Conservation (phyloP, 2,113 vertebrate species). For the Serilophus lunatus region DNA sequence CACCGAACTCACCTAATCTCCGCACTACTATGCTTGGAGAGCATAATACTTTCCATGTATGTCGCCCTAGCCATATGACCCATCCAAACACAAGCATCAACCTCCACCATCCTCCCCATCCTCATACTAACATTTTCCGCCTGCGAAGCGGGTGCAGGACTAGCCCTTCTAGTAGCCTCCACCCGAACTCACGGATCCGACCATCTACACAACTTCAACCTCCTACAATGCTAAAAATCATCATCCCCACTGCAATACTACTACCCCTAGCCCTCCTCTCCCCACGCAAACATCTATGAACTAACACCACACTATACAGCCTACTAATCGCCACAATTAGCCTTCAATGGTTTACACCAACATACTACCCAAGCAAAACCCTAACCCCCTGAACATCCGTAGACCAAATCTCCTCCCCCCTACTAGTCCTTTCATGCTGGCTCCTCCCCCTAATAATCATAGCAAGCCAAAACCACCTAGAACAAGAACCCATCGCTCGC, state of each 20-base stretch:
- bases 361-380: rapidly evolving
- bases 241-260: rapidly evolving
- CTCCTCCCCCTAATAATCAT: rapidly evolving
- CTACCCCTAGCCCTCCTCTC: rapidly evolving
- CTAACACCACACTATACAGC: rapidly evolving
- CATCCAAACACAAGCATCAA: rapidly evolving
- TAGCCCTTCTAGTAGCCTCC: rapidly evolving
- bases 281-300: rapidly evolving
- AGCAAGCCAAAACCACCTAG: rapidly evolving
- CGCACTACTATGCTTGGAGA: neutral
- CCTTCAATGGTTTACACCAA: rapidly evolving
- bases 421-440: rapidly evolving
- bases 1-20: neutral
- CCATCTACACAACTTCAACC: rapidly evolving
- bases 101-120: rapidly evolving
- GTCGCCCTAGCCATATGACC: rapidly evolving
- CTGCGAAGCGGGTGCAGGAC: rapidly evolving
- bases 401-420: rapidly evolving
- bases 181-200: rapidly evolving
- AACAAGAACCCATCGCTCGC: rapidly evolving
- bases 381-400: rapidly evolving
- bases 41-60: neutral
- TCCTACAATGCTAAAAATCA: neutral
- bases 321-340: rapidly evolving
- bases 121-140: rapidly evolving